A percentile compares a stretch with the other conserved stretches of the same genome.
These are phyloP conservation scores for Salticus scenicus DNA, from an alignment of 2,888 invertebrate genomes.

Conservation along the genomic window DNA sequence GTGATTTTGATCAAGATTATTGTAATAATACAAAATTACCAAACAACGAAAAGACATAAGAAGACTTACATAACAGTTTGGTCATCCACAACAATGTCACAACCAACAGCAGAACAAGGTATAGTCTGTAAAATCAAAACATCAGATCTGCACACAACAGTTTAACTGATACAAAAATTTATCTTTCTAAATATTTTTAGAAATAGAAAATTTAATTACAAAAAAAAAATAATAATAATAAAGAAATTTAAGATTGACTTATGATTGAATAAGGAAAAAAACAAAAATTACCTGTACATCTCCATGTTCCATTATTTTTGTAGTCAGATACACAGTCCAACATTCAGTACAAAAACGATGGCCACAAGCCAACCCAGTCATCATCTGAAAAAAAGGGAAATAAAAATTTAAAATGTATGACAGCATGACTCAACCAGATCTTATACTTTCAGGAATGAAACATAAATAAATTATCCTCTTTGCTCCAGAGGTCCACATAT, in stretches of 20 bases:
- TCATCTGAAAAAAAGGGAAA: constrained; percentile 83
- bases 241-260: not conserved
- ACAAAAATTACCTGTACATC: constrained; percentile 78
- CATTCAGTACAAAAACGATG: constrained; percentile 96
- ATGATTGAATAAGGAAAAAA: not conserved
- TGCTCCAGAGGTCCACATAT: too few species aligned
- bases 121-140: constrained; percentile 94
- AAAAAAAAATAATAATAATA: not conserved
- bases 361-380: constrained; percentile 97
- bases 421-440: too few species aligned
- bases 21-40: too few species aligned
- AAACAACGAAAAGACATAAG: too few species aligned
- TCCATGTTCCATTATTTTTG: constrained; percentile 98
- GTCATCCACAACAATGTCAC: constrained; percentile 98
- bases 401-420: not conserved
- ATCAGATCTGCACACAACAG: too few species aligned
- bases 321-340: constrained; percentile 97
- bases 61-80: constrained; percentile 88
- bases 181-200: too few species aligned
- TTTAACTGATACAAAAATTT: too few species aligned
- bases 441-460: too few species aligned
- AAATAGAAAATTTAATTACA: too few species aligned
- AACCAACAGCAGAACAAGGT: constrained; percentile 96
- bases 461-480: too few species aligned
- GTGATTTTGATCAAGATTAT: too few species aligned